Percentiles rank a stretch among this genome's conserved stretches.
These are phyloP conservation scores for Peromyscus californicus DNA, from an alignment of 2,113 vertebrate genomes.

Conservation along the genomic window DNA sequence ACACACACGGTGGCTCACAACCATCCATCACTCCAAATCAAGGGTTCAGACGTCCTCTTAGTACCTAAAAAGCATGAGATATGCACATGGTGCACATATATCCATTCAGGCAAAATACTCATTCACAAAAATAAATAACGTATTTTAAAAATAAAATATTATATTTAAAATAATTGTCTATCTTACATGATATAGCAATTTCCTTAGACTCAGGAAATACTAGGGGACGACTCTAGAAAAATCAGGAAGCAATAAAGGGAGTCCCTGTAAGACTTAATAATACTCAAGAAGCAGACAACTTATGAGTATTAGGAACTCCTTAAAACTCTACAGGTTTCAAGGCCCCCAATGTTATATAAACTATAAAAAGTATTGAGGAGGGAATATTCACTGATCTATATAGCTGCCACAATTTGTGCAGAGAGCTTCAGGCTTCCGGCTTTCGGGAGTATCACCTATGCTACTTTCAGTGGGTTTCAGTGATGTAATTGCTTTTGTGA, in stretches of 20 bases:
- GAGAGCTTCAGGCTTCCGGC: no score
- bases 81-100: no score
- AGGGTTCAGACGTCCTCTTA: fast-evolving
- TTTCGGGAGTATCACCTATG: background rate
- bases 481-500: background rate
- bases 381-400: background rate
- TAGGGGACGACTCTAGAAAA: background rate
- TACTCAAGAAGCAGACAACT: background rate
- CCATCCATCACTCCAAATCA: no score
- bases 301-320: no score
- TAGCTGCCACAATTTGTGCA: background rate
- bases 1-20: background rate
- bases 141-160: background rate
- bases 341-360: background rate
- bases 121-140: background rate
- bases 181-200: background rate
- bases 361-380: background rate
- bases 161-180: background rate
- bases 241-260: background rate
- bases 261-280: background rate
- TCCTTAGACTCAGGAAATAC: background rate
- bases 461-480: background rate
- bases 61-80: background rate
- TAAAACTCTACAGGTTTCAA: background rate
- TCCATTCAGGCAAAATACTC: background rate